Evolutionary conservation across 2,113 vertebrate genomes (phyloP).

Genomic region (Tragulus kanchil): DNA sequence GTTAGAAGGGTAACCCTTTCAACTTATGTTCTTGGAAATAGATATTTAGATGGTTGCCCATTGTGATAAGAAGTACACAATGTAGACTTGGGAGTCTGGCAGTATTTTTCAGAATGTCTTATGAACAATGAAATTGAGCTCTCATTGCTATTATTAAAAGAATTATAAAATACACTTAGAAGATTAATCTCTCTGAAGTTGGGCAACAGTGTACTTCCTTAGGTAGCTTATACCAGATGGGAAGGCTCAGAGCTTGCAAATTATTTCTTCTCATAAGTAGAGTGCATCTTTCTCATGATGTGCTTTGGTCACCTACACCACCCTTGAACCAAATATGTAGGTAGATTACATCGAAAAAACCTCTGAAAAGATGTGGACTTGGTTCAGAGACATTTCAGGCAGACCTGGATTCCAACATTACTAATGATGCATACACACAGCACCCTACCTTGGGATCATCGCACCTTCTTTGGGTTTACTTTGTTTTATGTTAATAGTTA

Average conservation of each 20-base stretch:
- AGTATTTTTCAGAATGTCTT: conserved; percentile 37
- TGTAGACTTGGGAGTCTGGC: background rate
- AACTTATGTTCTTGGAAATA: background rate
- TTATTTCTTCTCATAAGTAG: background rate
- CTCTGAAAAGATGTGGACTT: background rate
- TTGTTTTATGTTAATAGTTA: background rate
- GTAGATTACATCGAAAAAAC: background rate
- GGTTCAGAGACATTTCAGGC: background rate
- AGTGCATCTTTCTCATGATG: background rate
- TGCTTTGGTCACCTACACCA: background rate
- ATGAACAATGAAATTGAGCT: background rate
- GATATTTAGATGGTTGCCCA: background rate
- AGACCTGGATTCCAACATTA: background rate
- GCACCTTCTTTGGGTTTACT: background rate
- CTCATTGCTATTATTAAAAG: background rate
- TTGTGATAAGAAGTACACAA: background rate
- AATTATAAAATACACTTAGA: background rate
- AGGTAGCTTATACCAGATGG: background rate
- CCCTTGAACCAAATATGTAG: background rate
- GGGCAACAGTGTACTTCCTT: background rate
- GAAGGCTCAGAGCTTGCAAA: background rate
- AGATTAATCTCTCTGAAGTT: background rate
- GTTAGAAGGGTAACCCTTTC: background rate
- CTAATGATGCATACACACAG: too few relatives aligned
- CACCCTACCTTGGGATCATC: too few relatives aligned